Conservation (phyloP, 2,888 invertebrate genomes). For the Drosophila hamatofila region DNA sequence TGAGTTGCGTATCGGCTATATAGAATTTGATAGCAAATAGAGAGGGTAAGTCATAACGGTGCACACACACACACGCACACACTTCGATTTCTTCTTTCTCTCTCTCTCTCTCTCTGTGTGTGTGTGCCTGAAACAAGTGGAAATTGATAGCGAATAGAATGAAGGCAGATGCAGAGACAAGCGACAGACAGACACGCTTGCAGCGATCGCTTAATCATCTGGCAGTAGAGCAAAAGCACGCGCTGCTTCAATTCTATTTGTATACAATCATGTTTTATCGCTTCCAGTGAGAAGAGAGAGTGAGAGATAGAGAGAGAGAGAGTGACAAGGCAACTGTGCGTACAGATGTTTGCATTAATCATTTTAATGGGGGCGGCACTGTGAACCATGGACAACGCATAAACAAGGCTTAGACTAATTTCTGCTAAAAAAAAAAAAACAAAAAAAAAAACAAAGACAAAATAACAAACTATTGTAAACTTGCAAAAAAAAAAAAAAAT, state of each 20-base stretch:
- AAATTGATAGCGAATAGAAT: conserved; percentile 9
- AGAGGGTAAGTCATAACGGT: conserved; percentile 5
- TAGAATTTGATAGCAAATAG: conserved; percentile 19
- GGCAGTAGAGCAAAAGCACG: conserved; percentile 33
- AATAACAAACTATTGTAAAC: background rate
- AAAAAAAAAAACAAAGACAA: background rate
- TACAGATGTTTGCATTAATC: conserved; percentile 16
- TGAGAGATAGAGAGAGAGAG: background rate
- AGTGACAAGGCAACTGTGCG: background rate
- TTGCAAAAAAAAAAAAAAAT: background rate
- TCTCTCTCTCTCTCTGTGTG: no score
- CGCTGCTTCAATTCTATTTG: conserved; percentile 41
- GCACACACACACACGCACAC: conserved; percentile 4
- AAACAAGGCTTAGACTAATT: conserved; percentile 13
- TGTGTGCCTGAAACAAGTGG: conserved; percentile 29
- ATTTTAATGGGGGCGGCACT: conserved; percentile 43
- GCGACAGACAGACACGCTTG: conserved; percentile 15
- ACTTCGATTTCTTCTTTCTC: no score
- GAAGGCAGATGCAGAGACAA: conserved; percentile 9
- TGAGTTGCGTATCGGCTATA: conserved; percentile 18
- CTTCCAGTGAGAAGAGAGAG: conserved; percentile 10
- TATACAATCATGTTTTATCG: conserved; percentile 48
- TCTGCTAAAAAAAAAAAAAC: background rate
- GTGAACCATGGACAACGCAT: conserved; percentile 28
- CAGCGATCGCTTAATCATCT: conserved; percentile 33